Percentiles rank a stretch among this genome's conserved stretches.
Conservation (phyloP, 2,797 vertebrate genomes). For the Heterohyrax brucei region DNA sequence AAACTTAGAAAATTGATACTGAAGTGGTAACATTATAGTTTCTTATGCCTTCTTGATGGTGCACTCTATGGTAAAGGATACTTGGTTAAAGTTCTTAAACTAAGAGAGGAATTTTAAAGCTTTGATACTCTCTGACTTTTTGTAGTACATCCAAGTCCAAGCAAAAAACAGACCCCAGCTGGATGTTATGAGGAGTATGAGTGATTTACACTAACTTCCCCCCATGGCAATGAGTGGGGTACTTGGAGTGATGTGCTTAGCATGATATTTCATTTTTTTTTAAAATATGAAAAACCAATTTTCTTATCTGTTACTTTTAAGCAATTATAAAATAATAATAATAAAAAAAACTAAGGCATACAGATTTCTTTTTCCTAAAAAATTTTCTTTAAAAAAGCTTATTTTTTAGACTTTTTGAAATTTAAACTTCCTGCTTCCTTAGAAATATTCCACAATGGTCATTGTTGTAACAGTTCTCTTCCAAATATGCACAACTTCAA, state of each 20-base stretch:
- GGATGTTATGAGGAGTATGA: background rate
- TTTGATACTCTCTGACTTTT: conserved; percentile 41
- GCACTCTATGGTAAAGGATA: conserved; percentile 14
- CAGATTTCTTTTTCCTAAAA: conserved; percentile 64
- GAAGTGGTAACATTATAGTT: conserved; percentile 20
- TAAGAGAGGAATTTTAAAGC: background rate
- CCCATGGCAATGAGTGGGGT: background rate
- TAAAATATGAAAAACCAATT: conserved; percentile 25
- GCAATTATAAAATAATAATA: conserved; percentile 28
- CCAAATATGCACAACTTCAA: conserved; percentile 37
- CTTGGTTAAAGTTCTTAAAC: conserved; percentile 9
- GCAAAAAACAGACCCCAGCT: background rate
- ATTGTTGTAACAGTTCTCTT: conserved; percentile 54
- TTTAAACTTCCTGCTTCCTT: conserved; percentile 57
- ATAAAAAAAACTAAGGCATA: conserved; percentile 59
- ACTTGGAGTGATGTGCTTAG: background rate
- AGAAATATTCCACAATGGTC: conserved; percentile 70
- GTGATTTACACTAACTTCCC: conserved; percentile 14
- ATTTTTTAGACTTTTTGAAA: conserved; percentile 71
- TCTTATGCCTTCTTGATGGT: background rate
- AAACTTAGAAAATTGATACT: background rate
- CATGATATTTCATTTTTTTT: conserved; percentile 36
- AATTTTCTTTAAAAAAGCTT: background rate
- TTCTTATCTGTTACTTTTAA: conserved; percentile 7
- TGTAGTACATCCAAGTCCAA: background rate